Conservation (phyloP, 2,888 invertebrate genomes). For the Drosophila mimetica region DNA sequence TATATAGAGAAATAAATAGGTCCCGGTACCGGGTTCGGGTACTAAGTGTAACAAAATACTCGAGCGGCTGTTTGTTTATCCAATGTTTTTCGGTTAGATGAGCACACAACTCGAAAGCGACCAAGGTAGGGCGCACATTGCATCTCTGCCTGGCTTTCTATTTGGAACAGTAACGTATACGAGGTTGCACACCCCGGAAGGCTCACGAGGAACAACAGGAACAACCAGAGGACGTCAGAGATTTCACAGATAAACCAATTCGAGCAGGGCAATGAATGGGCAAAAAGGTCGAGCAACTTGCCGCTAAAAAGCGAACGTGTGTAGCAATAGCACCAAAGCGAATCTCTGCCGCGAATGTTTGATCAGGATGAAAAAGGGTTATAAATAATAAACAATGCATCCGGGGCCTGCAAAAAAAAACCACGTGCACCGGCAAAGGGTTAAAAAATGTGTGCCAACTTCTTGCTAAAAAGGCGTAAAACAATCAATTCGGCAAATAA, state of each 20-base stretch:
- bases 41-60: conserved; percentile 71
- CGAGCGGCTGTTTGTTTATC: conserved; percentile 82
- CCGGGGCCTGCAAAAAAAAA: conserved; percentile 15
- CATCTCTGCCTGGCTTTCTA: conserved; percentile 5
- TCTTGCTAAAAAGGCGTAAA: conserved; percentile 76
- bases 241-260: conserved; percentile 84
- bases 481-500: conserved; percentile 76
- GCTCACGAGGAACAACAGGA: conserved; percentile 58
- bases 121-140: conserved; percentile 51
- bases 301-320: conserved; percentile 57
- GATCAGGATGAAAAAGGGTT: conserved; percentile 62
- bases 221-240: conserved; percentile 62
- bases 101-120: conserved; percentile 71
- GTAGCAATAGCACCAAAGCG: conserved; percentile 80
- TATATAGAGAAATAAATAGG: conserved; percentile 41
- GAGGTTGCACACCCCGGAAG: conserved; percentile 50
- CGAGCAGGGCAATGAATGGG: conserved; percentile 83
- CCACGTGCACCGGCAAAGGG: conserved; percentile 66
- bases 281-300: conserved; percentile 73
- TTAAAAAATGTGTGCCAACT: conserved; percentile 64
- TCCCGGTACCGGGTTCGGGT: conserved; percentile 14
- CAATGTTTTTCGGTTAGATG: conserved; percentile 83
- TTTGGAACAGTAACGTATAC: conserved; percentile 59
- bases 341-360: conserved; percentile 60
- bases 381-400: conserved; percentile 18